Base-by-base conservation (phyloP, 2,888 invertebrate genomes). In the Calameuta pallipes region DNA sequence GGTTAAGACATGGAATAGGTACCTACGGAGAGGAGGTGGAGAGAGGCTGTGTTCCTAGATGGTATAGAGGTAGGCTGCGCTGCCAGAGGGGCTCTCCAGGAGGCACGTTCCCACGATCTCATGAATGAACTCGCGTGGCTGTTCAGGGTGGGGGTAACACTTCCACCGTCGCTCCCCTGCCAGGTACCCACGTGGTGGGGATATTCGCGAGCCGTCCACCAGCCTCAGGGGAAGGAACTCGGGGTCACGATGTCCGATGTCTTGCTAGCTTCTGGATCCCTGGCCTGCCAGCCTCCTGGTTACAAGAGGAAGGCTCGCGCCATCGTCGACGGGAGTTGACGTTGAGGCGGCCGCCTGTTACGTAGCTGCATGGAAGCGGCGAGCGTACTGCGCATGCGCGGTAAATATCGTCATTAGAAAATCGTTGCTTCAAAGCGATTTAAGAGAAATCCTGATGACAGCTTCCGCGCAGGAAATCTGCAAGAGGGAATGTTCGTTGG, bases 101-200 rank as follows among this genome's bases (percentile, higher is more conserved):
- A 88, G 87, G 86, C 87, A 86, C 89, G 89, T 91, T 91, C 91
- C 91, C 90, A 91, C 91, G 91, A 91, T 91, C 90, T 90, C 89
- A 91, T 90, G 91, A 91, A 91, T 90, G 91, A 91, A 91, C 90
- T 90, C 91, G 91, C 90, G 91, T 91, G 91, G 91, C 90, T 87
- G 85, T 86, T 85, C 83, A 75, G 82, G 85, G 88, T 85, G 86
- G 88, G 87, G 86, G 85, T 79, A 76, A 74, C 76, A 70, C 70
- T 71, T 68, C 37, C 56, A 77, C 69, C 36, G 70, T 33, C 75
- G 9, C 56, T 56, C 56, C 56, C 23, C 23, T 23, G 9, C 56
- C 56, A 9, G 56, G 15, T 71, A 34, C 31, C 71, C 71, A 56
- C 71, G 15, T 15, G 69, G 68, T 33, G 77, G 36, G 73, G 77